Base-by-base conservation (phyloP, 2,797 vertebrate species). In the Austrolebias charrua region DNA sequence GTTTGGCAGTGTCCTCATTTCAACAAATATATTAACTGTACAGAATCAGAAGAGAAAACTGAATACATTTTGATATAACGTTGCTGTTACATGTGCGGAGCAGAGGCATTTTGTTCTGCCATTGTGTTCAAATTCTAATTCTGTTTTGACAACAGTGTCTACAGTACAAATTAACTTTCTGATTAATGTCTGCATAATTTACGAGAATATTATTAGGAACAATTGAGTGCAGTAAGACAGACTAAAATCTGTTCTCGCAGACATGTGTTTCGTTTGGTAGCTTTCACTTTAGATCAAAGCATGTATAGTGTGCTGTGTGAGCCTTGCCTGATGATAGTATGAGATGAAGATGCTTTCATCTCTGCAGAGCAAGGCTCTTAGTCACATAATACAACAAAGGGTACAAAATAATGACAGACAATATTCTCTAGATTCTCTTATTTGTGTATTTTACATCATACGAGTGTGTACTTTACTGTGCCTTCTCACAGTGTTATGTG, bases 261-360 rank as follows among this genome's bases (percentile, higher is more conserved):
- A 47, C 47, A 42, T 64, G 76, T 0, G 46, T 77, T 84, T 76
- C 61, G 80, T 78, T 86, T 63, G 28, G 35, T 70, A 55, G 81
- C 72, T 69, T 45, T 75, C 64, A 73, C 73, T 82, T 71, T 49
- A 76, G 69, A 90, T 89, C 84, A 83, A 83, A 84, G 84, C 71
- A 73, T 65, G 63, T 69, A 80, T 82, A 76, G 63, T 78, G 70
- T 40, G 54, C 68, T 59, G 54, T 66, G 62, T 68, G 66, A 76
- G 82, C 71, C 66, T 61, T 53, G 56, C 24, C 71, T 71, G 84
- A 86, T 90, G 84, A 86, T 84, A 65, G 82, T 75, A 78, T 74
- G 65, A 84, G 71, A 86, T 63, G 76, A 81, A 81, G 76, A 79
- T 51, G 79, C 90, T 89, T 90, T 90, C 85, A 90, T 89, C 86